Evolutionary conservation across 2,888 invertebrate species (phyloP).

Genomic region (Polyommatus icarus): DNA sequence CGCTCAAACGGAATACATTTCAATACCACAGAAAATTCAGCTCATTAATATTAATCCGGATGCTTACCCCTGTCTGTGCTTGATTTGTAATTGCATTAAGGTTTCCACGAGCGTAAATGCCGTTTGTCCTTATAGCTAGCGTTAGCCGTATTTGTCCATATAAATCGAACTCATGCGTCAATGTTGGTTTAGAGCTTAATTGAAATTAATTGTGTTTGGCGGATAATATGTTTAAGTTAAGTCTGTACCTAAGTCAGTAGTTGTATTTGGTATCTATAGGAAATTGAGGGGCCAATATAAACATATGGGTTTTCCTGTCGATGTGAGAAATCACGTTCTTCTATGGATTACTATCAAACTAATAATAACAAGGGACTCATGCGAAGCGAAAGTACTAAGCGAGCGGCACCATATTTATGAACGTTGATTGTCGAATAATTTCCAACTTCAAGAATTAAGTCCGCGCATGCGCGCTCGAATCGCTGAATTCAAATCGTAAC

Average conservation of each 20-base stretch:
- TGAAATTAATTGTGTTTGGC: slow-evolving; percentile 5
- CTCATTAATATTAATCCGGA: slow-evolving; percentile 45
- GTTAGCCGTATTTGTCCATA: slow-evolving; percentile 21
- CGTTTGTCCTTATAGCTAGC: not conserved
- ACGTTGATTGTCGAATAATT: slow-evolving; percentile 7
- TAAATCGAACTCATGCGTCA: not conserved
- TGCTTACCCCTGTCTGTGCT: slow-evolving; percentile 32
- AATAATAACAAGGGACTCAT: no score
- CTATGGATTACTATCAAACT: no score
- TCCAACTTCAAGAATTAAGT: not conserved
- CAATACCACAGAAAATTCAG: slow-evolving; percentile 43
- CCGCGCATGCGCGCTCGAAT: slow-evolving; percentile 10
- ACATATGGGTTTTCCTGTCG: not conserved
- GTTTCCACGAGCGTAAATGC: slow-evolving; percentile 15
- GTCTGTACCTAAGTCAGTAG: no score
- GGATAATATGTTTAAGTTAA: not conserved
- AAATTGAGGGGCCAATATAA: not conserved
- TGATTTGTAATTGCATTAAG: slow-evolving; percentile 32
- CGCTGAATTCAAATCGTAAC: slow-evolving; percentile 26
- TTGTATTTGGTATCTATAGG: no score
- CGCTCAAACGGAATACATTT: slow-evolving; percentile 47
- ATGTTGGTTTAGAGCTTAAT: not conserved
- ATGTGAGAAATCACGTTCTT: not conserved
- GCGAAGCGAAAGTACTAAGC: no score
- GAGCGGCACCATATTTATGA: not conserved